Evolutionary conservation across 1,140 invertebrate genomes (phyloP).

Genomic region (Mamestra configurata): DNA sequence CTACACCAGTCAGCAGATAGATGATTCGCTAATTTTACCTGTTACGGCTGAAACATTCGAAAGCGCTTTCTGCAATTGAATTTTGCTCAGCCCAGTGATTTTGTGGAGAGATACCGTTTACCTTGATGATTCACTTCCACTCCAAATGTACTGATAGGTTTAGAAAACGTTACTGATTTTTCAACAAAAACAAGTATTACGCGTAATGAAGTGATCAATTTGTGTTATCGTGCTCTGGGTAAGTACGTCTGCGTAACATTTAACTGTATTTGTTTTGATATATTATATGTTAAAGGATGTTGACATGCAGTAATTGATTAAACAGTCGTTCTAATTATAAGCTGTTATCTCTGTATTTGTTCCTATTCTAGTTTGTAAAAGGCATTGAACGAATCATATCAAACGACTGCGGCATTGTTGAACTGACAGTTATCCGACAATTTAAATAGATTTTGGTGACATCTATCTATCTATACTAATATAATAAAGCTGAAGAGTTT

Average conservation of each 20-base stretch:
- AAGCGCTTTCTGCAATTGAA: slow-evolving; percentile 28
- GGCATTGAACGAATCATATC: slow-evolving; percentile 7
- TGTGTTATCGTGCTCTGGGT: neutral
- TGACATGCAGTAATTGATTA: neutral
- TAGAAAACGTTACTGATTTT: neutral
- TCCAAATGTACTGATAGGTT: neutral
- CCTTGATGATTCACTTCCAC: slow-evolving; percentile 21
- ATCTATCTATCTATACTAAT: no score
- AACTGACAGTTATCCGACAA: neutral
- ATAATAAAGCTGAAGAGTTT: no score
- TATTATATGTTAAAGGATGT: slow-evolving; percentile 5
- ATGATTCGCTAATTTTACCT: slow-evolving; percentile 12
- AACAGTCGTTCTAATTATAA: slow-evolving; percentile 14
- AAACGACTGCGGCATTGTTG: neutral
- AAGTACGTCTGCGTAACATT: neutral
- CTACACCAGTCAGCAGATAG: neutral
- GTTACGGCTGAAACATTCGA: slow-evolving; percentile 38
- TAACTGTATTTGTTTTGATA: neutral
- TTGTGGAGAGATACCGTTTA: slow-evolving; percentile 13
- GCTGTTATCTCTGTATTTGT: neutral
- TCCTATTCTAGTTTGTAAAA: slow-evolving; percentile 8
- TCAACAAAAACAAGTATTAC: neutral
- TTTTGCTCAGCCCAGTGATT: slow-evolving; percentile 13
- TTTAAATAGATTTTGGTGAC: no score
- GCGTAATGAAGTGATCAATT: neutral